Conservation (phyloP, 1,140 invertebrate genomes). For the Centruroides sculpturatus region DNA sequence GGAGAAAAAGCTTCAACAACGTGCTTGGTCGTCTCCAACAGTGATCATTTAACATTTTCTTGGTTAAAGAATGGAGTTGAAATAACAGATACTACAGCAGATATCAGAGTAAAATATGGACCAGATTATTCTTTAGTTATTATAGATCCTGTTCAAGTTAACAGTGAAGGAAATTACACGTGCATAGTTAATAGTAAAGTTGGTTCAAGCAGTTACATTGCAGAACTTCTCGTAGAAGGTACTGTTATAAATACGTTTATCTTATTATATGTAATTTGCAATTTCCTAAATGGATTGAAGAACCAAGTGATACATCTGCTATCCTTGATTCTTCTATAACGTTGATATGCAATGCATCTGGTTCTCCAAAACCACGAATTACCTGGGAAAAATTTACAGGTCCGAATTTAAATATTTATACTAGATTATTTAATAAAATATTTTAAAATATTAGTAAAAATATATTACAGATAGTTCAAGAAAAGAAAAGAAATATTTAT, state of each 20-base stretch:
- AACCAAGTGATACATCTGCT: slow-evolving; percentile 51
- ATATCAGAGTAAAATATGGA: slow-evolving; percentile 3
- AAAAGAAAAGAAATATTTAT: background rate
- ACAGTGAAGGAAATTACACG: slow-evolving; percentile 43
- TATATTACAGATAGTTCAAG: background rate
- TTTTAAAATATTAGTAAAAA: background rate
- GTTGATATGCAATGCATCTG: background rate
- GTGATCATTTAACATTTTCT: background rate
- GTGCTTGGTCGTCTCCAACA: background rate
- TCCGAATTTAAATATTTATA: background rate
- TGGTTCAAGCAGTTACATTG: slow-evolving; percentile 19
- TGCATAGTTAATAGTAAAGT: slow-evolving; percentile 40
- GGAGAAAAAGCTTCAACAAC: slow-evolving; percentile 7
- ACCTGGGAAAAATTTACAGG: slow-evolving; percentile 6
- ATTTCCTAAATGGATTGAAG: slow-evolving; percentile 66
- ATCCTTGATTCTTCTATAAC: background rate
- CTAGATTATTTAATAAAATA: background rate
- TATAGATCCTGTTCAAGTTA: slow-evolving; percentile 23
- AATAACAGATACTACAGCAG: background rate
- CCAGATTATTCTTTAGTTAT: slow-evolving; percentile 20
- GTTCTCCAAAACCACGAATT: slow-evolving; percentile 2
- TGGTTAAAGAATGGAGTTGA: slow-evolving; percentile 4
- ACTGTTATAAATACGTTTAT: background rate
- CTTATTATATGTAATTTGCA: too few species aligned
- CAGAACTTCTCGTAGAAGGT: slow-evolving; percentile 18